Percentiles rank a stretch among this genome's conserved stretches.
phyloP scores from a whole-genome alignment of 2,113 vertebrate species.

The Pseudolaguvia tuberculata region DNA sequence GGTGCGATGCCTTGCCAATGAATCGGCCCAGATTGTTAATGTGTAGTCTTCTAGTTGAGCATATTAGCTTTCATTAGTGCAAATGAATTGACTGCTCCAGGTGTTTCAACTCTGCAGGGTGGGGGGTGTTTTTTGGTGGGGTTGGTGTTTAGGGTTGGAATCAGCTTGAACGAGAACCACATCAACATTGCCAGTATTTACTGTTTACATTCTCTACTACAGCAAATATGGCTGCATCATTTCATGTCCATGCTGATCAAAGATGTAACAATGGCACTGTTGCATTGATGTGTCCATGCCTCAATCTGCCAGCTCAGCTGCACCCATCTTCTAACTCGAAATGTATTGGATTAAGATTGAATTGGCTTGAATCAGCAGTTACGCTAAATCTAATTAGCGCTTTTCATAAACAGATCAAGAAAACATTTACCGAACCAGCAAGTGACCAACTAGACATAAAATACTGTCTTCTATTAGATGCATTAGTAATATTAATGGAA shows the following conservation, averaged over 20 bases:
- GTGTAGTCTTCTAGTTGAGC: constrained; percentile 46
- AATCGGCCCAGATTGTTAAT: constrained; percentile 41
- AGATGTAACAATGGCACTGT: constrained; percentile 5
- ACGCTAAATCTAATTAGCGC: constrained; percentile 21
- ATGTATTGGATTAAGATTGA: background rate
- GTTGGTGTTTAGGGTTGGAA: background rate
- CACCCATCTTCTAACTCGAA: constrained; percentile 14
- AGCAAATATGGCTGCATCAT: constrained; percentile 25
- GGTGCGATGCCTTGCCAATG: constrained; percentile 27
- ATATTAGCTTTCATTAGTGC: constrained; percentile 50
- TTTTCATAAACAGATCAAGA: constrained; percentile 20
- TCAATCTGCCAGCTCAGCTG: constrained; percentile 26
- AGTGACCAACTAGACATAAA: background rate
- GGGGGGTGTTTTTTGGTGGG: background rate
- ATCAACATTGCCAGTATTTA: constrained; percentile 22
- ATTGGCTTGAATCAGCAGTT: constrained; percentile 29
- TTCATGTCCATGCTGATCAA: constrained; percentile 18
- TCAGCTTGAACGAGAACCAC: constrained; percentile 14
- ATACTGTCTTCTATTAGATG: constrained; percentile 10
- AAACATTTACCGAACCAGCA: background rate
- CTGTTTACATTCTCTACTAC: constrained; percentile 21
- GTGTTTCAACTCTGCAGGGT: constrained; percentile 30
- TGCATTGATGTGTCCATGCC: background rate
- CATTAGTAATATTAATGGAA: background rate
- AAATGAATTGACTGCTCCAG: constrained; percentile 46